Evolutionary conservation across 2,113 vertebrate species (phyloP).

Genomic region (Lanius ludovicianus): DNA sequence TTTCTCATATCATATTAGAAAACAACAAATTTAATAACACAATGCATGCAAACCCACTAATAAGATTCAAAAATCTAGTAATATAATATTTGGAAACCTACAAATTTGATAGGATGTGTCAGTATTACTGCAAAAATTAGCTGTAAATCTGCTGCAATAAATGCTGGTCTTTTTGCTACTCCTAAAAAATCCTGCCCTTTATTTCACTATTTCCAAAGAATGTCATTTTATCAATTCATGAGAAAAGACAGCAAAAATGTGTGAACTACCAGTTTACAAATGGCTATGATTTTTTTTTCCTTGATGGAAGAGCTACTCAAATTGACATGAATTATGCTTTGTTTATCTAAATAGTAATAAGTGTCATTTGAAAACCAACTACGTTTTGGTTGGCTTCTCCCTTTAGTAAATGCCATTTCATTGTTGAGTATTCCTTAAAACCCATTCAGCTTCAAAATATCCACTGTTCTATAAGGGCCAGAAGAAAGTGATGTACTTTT

Average conservation of each 20-base stretch:
- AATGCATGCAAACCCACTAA: neutral
- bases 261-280: neutral
- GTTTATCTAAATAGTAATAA: neutral
- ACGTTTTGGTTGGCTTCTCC: neutral
- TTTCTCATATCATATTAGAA: conserved; percentile 44
- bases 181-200: neutral
- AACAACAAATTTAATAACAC: conserved; percentile 32
- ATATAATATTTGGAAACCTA: neutral
- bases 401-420: neutral
- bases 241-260: neutral
- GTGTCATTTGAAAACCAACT: neutral
- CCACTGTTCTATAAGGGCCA: neutral
- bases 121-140: neutral
- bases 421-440: neutral
- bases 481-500: neutral
- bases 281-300: neutral
- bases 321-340: neutral
- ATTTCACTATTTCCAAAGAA: neutral
- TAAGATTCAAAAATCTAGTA: neutral
- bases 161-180: neutral
- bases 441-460: neutral
- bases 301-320: neutral
- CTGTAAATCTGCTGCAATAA: neutral
- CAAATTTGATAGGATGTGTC: neutral
- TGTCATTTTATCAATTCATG: neutral